Base-by-base conservation (phyloP, 2,113 vertebrate species). In the Misgurnus anguillicaudatus region DNA sequence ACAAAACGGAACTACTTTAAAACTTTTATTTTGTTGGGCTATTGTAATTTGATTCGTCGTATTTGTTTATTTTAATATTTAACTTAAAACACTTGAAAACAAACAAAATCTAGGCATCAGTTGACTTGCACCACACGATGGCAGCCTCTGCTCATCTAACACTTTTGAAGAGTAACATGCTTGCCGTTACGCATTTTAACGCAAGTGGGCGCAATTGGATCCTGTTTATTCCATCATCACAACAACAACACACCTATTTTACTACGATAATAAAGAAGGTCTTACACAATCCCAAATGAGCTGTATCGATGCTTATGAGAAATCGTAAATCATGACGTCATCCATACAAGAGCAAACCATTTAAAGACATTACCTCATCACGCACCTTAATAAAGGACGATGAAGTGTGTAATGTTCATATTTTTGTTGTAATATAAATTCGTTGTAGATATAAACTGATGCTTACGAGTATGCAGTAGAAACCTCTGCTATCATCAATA, bases 311-410 rank as follows among this genome's bases (percentile, higher is more conserved):
- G 61, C 0, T 76, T 64, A 64, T 53, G 74, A 76, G 31, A 64
- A 65, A 63, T 65, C 74, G 16, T 64, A 61, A 76, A 76, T 64
- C 74, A 76, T 64, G 45, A 53, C 45, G 21, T 76, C 61, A 36
- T 63, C 42, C 31, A 16, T 5, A 38, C 41, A 16, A 9, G 21
- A 51, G n/a, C 16, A 13, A 19, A 38, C 31, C 10, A 36, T 21
- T 31, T 62, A 36, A n/a, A 62, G 5, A 17, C 71, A 75, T 75
- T 62, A 48, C 72, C n/a, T 60, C 53, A 60, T 2, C 17, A n/a
- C n/a, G 6, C 42, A 42, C 4, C n/a, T 21, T 24, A 42, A 10
- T 24, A 9, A 72, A 7, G 53, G 9, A n/a, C 16, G 31, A 38
- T 8, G 9, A 2, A 13, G 5, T 39, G 17, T 9, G 36, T 6